Percentiles rank a stretch among this genome's conserved stretches.
These are phyloP conservation scores for Oncorhynchus kisutch DNA, from an alignment of 2,113 vertebrate genomes.

Conservation along the genomic window DNA sequence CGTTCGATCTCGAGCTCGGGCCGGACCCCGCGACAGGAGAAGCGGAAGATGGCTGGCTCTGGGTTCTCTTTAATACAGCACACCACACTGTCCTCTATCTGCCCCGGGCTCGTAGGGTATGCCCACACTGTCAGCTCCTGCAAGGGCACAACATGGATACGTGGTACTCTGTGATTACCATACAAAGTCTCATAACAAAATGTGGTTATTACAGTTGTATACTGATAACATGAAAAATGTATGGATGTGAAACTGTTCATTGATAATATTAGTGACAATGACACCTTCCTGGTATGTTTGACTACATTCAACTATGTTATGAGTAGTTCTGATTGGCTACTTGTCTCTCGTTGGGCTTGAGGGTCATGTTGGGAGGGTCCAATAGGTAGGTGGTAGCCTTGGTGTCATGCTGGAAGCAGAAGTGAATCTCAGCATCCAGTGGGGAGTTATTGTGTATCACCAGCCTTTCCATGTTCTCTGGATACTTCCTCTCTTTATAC, in stretches of 20 bases:
- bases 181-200: no score
- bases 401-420: slow-evolving; percentile 78
- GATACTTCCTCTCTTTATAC: slow-evolving; percentile 78
- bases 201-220: no score
- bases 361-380: slow-evolving; percentile 80
- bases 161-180: neutral
- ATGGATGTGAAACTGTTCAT: no score
- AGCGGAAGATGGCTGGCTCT: slow-evolving; percentile 69
- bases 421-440: slow-evolving; percentile 72
- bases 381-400: slow-evolving; percentile 82
- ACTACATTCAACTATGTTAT: neutral
- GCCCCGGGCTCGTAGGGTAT: slow-evolving; percentile 80
- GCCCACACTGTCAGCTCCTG: slow-evolving; percentile 86
- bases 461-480: slow-evolving; percentile 79
- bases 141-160: neutral
- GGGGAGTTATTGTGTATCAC: slow-evolving; percentile 81
- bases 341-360: slow-evolving; percentile 81
- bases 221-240: no score
- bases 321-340: slow-evolving; percentile 55
- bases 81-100: slow-evolving; percentile 82
- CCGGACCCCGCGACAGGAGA: slow-evolving; percentile 83
- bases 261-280: no score
- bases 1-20: slow-evolving; percentile 83
- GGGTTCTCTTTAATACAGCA: slow-evolving; percentile 85
- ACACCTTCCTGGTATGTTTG: no score